These are phyloP conservation scores for Poeciliopsis turneri DNA, from an alignment of 2,797 vertebrate genomes.

Conservation along the genomic window DNA sequence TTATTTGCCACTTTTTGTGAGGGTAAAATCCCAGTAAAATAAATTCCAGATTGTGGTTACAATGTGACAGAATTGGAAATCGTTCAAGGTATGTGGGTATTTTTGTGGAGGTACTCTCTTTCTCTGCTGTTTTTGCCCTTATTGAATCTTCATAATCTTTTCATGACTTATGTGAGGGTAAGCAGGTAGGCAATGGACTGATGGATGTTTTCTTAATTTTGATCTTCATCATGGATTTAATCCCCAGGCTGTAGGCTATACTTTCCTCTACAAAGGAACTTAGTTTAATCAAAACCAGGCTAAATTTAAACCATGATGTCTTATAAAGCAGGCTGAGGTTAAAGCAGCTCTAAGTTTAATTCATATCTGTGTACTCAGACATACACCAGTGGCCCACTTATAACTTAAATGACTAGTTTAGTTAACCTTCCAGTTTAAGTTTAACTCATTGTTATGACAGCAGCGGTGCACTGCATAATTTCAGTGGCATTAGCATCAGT, in stretches of 20 bases:
- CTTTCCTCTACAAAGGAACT: constrained; percentile 26
- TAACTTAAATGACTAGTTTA: constrained; percentile 87
- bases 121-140: not conserved
- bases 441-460: constrained; percentile 82
- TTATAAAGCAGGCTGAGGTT: constrained; percentile 33
- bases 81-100: not conserved
- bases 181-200: not conserved
- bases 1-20: not conserved
- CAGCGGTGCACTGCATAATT: constrained; percentile 82
- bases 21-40: not conserved
- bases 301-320: constrained; percentile 31
- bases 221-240: constrained; percentile 12
- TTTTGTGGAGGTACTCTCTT: not conserved
- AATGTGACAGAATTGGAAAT: not conserved
- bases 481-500: constrained; percentile 86
- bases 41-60: not conserved
- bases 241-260: constrained; percentile 13
- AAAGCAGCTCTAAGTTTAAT: constrained; percentile 34
- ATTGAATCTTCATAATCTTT: not conserved
- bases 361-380: constrained; percentile 48
- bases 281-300: constrained; percentile 48
- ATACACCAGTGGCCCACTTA: constrained; percentile 81
- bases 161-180: not conserved
- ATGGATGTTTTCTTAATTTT: not conserved
- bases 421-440: constrained; percentile 84